phyloP scores from a whole-genome alignment of 2,797 vertebrate species.

The Falco columbarius region DNA sequence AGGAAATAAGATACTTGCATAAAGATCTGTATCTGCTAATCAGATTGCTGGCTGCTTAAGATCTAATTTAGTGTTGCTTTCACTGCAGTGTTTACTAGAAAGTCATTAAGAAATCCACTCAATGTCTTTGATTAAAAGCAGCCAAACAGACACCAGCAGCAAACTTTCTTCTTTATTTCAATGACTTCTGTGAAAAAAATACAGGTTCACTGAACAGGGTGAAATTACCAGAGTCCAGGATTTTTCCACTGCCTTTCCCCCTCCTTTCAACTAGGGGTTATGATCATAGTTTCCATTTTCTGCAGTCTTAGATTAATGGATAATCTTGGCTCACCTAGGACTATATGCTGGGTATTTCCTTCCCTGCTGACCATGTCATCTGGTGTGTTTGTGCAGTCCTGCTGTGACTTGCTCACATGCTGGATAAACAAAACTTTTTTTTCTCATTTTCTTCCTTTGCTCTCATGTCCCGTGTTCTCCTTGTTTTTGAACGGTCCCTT shows the following conservation, averaged over 20 bases:
- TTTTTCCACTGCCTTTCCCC: background rate
- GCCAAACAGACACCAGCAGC: background rate
- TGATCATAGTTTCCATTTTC: background rate
- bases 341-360: background rate
- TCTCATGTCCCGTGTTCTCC: background rate
- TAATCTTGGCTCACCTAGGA: slow-evolving; percentile 32
- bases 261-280: background rate
- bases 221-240: background rate
- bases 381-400: slow-evolving; percentile 56
- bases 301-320: background rate
- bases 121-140: background rate
- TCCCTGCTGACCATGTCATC: slow-evolving; percentile 8
- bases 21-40: background rate
- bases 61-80: background rate
- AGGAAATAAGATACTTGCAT: background rate
- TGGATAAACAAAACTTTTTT: slow-evolving; percentile 31
- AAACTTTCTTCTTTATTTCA: background rate
- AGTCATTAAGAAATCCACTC: background rate
- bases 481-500: background rate
- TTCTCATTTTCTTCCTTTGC: background rate
- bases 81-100: background rate
- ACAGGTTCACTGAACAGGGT: background rate
- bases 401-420: slow-evolving; percentile 21
- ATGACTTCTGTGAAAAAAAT: background rate
- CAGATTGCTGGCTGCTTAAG: background rate